Evolutionary conservation across 2,888 invertebrate species (phyloP), one percentile per base, ranked within the genome.

Genomic region (Athalia rosae): DNA sequence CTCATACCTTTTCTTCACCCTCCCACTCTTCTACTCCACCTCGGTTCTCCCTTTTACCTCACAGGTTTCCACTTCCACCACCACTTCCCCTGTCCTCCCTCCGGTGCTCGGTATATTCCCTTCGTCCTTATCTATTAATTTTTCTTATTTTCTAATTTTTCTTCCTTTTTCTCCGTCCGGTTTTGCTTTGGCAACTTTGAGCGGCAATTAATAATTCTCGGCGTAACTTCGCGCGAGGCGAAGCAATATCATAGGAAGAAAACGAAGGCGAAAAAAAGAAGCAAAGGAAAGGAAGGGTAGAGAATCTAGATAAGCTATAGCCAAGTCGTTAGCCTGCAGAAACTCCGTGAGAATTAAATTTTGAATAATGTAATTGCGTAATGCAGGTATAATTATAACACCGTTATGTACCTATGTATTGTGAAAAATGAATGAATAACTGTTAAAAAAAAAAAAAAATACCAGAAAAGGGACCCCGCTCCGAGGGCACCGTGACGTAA

Each of bases 1-100:
- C 58, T 13, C 58, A 13, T 58, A 71, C 56, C n/a, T 71, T 71
- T 71, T 71, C 53, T 28, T 28, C 45, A 47, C 58, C 71, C 53
- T 67, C 28, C 43, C 58, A 56, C 58, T 56, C 43, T 45, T 45
- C 56, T 58, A 28, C 11, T 7, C 13, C 58, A 45, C 71, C 56
- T 43, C n/a, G 71, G 11, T 53, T 53, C n/a, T n/a, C n/a, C 9
- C n/a, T 6, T 53, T n/a, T n/a, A n/a, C 53, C 53, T 53, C 53
- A 53, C 53, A 28, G 28, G 28, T 28, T 28, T 28, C 28, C 28
- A 28, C 28, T 28, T 28, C 28, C 28, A 28, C 28, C 28, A 28
- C 28, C 28, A 0, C 28, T 2, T 28, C 28, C 28, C 28, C 28
- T 28, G 28, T 28, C 28, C 28, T 28, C 28, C 28, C 28, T 28